phyloP scores from a whole-genome alignment of 1,140 invertebrate genomes.

The Drosophila nebulosa region DNA sequence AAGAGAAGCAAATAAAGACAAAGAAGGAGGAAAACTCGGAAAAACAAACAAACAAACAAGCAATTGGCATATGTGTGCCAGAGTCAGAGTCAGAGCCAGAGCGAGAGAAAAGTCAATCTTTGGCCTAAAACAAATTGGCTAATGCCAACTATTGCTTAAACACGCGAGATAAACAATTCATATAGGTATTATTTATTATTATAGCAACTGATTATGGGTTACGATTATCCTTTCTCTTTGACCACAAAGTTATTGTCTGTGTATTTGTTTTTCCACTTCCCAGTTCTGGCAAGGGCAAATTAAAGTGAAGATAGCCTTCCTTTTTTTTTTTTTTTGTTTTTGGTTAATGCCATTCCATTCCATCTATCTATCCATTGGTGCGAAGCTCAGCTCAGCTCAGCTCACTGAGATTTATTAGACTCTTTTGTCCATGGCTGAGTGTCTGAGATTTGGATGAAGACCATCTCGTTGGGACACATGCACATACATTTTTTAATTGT shows the following conservation, averaged over 20 bases:
- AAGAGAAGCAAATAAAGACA: conserved; percentile 19
- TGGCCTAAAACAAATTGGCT: too few relatives aligned
- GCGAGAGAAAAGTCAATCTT: too few relatives aligned
- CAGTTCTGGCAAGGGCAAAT: conserved; percentile 48
- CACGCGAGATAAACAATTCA: too few relatives aligned
- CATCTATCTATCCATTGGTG: background rate
- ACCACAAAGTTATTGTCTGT: background rate
- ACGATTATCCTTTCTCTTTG: background rate
- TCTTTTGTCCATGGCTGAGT: conserved; percentile 50
- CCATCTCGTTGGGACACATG: conserved; percentile 4
- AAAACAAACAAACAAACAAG: conserved; percentile 28
- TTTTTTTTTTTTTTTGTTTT: conserved; percentile 66
- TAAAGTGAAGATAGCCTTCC: conserved; percentile 67
- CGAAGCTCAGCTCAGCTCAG: conserved; percentile 39
- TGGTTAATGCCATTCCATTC: conserved; percentile 13
- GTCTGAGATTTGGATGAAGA: background rate
- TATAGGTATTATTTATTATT: too few relatives aligned
- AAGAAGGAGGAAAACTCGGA: conserved; percentile 26
- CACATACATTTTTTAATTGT: conserved; percentile 54
- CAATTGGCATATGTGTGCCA: conserved; percentile 49
- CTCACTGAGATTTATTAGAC: conserved; percentile 52
- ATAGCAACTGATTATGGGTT: too few relatives aligned
- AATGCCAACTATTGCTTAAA: too few relatives aligned
- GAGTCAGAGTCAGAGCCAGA: too few relatives aligned
- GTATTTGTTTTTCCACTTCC: conserved; percentile 3